A percentile compares a stretch with the other conserved stretches of the same genome.
Evolutionary conservation across 2,113 vertebrate genomes (phyloP).

Genomic region (Octodon degus): DNA sequence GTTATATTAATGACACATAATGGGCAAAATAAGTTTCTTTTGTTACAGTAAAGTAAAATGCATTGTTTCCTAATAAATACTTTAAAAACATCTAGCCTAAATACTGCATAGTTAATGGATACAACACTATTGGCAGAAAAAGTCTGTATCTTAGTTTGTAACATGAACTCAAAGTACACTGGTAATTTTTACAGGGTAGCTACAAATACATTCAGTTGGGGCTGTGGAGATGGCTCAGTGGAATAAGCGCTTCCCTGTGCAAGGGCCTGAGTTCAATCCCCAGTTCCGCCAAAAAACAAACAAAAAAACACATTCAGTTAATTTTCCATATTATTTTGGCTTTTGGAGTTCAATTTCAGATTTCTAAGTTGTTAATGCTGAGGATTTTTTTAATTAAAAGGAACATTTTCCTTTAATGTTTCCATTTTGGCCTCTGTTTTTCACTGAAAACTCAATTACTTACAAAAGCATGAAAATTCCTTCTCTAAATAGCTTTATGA

Average conservation of each 20-base stretch:
- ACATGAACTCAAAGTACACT: neutral
- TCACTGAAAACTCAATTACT: constrained; percentile 51
- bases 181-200: constrained; percentile 22
- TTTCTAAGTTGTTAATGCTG: constrained; percentile 39
- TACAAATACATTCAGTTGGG: neutral
- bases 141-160: neutral
- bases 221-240: too few species aligned
- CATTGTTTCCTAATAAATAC: neutral
- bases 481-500: constrained; percentile 59
- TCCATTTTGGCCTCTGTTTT: constrained; percentile 40
- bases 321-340: constrained; percentile 20
- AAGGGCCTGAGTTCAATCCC: too few species aligned
- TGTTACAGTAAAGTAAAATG: neutral
- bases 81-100: neutral
- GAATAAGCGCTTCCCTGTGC: too few species aligned
- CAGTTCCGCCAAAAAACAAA: too few species aligned
- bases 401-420: neutral
- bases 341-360: constrained; percentile 53
- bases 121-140: neutral
- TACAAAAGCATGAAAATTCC: constrained; percentile 54
- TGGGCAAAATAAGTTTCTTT: neutral
- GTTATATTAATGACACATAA: constrained; percentile 43
- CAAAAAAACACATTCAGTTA: neutral
- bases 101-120: neutral
- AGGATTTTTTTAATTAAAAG: constrained; percentile 31